Conservation (phyloP, 2,113 vertebrate species). For the Amblyopsis rosae region DNA sequence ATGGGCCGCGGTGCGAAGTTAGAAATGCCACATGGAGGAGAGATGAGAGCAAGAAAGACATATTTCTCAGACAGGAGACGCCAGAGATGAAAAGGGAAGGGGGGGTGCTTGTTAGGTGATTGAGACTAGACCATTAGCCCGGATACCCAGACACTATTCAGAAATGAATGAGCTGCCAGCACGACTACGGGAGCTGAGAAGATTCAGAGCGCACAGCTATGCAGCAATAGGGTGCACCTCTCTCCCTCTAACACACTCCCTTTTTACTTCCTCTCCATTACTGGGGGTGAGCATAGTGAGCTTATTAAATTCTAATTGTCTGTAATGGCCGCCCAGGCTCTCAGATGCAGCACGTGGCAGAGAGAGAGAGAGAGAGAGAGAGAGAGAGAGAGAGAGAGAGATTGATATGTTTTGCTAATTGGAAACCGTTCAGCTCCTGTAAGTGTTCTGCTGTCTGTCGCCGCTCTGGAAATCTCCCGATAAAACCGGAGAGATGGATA, state of each 20-base stretch:
- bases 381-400: too few relatives aligned
- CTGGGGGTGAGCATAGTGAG: constrained; percentile 70
- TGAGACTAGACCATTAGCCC: constrained; percentile 23
- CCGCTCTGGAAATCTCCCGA: constrained; percentile 48
- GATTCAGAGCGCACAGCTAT: constrained; percentile 55
- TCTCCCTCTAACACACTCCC: constrained; percentile 3
- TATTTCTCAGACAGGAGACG: neutral
- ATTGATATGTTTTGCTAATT: constrained; percentile 77
- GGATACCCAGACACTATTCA: constrained; percentile 48
- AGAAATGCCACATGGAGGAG: constrained; percentile 4
- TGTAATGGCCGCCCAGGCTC: constrained; percentile 64
- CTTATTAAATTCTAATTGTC: constrained; percentile 76
- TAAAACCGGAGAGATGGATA: neutral
- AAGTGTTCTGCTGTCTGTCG: constrained; percentile 59
- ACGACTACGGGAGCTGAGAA: constrained; percentile 40
- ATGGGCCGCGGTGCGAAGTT: neutral
- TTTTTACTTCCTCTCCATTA: constrained; percentile 51
- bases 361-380: constrained; percentile 39
- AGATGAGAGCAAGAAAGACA: constrained; percentile 19
- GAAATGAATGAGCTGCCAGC: constrained; percentile 54
- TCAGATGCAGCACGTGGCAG: constrained; percentile 60
- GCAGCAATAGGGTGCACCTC: constrained; percentile 15
- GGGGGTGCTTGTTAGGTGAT: neutral
- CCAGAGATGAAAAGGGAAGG: neutral
- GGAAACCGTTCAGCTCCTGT: constrained; percentile 69